phyloP scores from a whole-genome alignment of 1,140 invertebrate genomes.

The Meloidogyne exigua region DNA sequence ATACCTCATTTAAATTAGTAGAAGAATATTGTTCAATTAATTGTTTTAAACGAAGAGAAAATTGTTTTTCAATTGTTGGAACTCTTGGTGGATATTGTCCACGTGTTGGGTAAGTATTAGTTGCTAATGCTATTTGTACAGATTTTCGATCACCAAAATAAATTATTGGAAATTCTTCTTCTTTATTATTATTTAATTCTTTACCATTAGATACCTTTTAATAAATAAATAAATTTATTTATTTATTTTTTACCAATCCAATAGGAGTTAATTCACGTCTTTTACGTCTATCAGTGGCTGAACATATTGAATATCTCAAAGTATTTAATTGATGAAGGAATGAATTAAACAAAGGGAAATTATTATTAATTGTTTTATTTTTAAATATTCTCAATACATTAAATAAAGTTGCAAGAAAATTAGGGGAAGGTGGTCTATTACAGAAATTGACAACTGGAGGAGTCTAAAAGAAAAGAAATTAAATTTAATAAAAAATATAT shows the following conservation, averaged over 20 bases:
- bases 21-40: not conserved
- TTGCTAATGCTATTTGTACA: constrained; percentile 29
- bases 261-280: not conserved
- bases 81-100: constrained; percentile 26
- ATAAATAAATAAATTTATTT: constrained; percentile 12
- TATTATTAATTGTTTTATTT: not conserved
- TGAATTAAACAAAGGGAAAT: constrained; percentile 2
- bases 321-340: constrained; percentile 11
- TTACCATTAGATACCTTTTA: not conserved
- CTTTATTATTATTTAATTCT: not conserved
- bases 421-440: not conserved
- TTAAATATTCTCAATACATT: not conserved
- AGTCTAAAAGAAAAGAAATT: not conserved
- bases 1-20: not conserved
- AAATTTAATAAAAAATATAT: no score
- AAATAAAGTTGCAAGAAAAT: constrained; percentile 9
- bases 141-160: constrained; percentile 12
- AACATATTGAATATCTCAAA: not conserved
- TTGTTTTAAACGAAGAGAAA: constrained; percentile 4
- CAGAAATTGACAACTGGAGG: constrained; percentile 13
- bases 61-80: constrained; percentile 1
- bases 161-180: constrained; percentile 6
- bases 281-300: constrained; percentile 6
- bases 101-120: constrained; percentile 29
- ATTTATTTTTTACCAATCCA: constrained; percentile 2